Percentiles rank a stretch among this genome's conserved stretches.
Evolutionary conservation across 2,888 invertebrate genomes (phyloP).

Genomic region (Pristionchus entomophagus): DNA sequence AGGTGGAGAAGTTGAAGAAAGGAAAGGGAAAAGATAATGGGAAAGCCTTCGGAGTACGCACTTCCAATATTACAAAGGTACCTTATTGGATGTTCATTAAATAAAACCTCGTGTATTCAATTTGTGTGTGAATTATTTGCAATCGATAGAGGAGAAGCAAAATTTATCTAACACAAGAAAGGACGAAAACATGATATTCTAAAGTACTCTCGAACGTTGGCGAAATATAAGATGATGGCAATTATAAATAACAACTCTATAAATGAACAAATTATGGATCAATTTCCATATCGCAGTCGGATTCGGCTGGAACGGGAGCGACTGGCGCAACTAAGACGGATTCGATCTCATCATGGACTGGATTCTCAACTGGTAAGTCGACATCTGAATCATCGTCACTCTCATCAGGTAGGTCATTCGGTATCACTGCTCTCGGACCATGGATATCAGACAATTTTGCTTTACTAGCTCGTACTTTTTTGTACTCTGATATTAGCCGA

Average conservation of each 20-base stretch:
- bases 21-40: conserved; percentile 1
- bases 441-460: neutral
- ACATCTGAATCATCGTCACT: neutral
- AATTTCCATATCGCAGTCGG: neutral
- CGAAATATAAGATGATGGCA: neutral
- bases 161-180: neutral
- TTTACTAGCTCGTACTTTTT: neutral
- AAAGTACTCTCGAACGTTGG: neutral
- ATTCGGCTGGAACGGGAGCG: too few species aligned
- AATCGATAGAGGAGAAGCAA: neutral
- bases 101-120: too few species aligned
- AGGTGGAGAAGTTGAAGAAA: conserved; percentile 2
- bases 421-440: neutral
- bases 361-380: neutral
- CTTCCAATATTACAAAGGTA: neutral
- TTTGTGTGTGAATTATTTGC: too few species aligned
- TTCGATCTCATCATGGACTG: neutral
- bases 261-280: neutral
- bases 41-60: neutral
- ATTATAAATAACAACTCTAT: neutral
- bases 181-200: neutral
- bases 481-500: neutral
- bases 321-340: neutral
- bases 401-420: neutral
- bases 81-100: too few species aligned